Conservation (phyloP, 2,113 vertebrate genomes). For the Ageneiosus marmoratus region DNA sequence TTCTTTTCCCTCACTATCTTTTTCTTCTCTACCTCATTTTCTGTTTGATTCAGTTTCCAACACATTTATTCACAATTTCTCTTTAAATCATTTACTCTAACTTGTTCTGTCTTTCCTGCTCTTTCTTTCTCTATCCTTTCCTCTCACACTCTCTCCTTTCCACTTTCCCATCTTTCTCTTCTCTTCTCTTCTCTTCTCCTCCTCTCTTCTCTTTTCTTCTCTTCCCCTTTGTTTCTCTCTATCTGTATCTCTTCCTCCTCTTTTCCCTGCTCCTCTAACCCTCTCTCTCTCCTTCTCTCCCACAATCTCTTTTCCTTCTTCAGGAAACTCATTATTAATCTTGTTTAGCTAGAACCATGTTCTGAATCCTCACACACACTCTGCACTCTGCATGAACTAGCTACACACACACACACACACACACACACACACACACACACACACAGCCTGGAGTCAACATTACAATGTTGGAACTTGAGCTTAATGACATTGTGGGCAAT, state of each 20-base stretch:
- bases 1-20: not conserved
- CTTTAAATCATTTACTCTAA: not conserved
- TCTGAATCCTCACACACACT: not conserved
- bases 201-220: not conserved
- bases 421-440: constrained; percentile 5
- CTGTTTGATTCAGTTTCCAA: not conserved
- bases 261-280: not conserved
- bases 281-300: not conserved
- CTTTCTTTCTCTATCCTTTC: not conserved
- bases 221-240: not conserved
- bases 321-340: constrained; percentile 8
- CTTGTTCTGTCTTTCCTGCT: not conserved
- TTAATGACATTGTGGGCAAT: constrained; percentile 26
- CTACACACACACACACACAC: constrained; percentile 5
- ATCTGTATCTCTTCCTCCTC: not conserved
- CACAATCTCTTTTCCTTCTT: not conserved
- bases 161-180: no score
- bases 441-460: not conserved
- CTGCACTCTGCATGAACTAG: not conserved
- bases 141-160: not conserved
- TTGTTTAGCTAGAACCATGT: not conserved
- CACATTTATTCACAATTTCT: not conserved
- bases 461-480: not conserved
- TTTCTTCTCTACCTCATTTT: no score
- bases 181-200: not conserved